Base-by-base conservation (phyloP, 2,888 invertebrate species). In the Melinaea marsaeus region DNA sequence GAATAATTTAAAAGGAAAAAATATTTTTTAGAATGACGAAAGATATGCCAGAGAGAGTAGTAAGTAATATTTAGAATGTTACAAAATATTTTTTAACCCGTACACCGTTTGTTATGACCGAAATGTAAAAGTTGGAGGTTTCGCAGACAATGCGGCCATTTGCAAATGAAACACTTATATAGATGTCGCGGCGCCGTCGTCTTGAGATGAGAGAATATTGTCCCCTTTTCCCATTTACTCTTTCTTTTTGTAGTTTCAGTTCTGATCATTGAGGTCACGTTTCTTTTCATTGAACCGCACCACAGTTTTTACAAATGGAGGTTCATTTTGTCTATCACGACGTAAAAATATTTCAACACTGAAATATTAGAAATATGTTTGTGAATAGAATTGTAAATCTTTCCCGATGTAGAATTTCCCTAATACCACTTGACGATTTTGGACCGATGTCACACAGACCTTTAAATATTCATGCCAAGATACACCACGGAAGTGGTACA, bases 101-200 rank as follows among this genome's bases (percentile, higher is more conserved):
- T 34, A 55, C 56, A 9, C 60, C 57, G 61, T 61, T 58, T 66
- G 66, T 61, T 60, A 57, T 51, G 48, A 59, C 45, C 59, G 55
- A 57, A 64, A 65, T 61, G 63, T 60, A 61, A 69, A 70, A 65
- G 68, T 67, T 66, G 64, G 61, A 66, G 66, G 68, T 67, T 69
- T 64, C 22, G 64, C 45, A 69, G 64, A 70, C 70, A 70, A 70
- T 70, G 55, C 64, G 35, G 70, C 71, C 71, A 71, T 71, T 69
- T 71, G 66, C 71, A 70, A 71, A 71, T 71, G 69, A 68, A 70
- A 67, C 66, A 57, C 64, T 64, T 59, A 58, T 57, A 60, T 59
- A 66, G 64, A 66, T 66, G 66, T 64, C 64, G 60, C 6, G 13
- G 13, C 32, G 60, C 61, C 13, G 58, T 64, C 57, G 46, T 58